Conservation (phyloP, 2,797 vertebrate genomes). For the Pipistrellus pipistrellus region DNA sequence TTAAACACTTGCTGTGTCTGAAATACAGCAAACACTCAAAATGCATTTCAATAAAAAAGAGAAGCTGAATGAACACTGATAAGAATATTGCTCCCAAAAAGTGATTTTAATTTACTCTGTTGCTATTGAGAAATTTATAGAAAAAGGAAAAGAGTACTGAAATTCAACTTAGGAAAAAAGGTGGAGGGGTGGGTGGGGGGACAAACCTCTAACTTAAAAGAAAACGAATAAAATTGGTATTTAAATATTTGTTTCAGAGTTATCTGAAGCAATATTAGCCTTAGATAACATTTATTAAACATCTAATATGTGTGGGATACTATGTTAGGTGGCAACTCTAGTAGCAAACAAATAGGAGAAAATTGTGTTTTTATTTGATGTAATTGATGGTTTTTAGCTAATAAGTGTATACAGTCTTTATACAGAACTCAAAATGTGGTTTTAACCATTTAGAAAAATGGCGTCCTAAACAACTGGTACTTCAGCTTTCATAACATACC, state of each 20-base stretch:
- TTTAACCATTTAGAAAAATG: slow-evolving; percentile 42
- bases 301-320: neutral
- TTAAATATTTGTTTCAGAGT: slow-evolving; percentile 21
- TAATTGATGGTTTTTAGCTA: neutral
- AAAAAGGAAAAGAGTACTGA: slow-evolving; percentile 41
- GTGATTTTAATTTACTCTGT: slow-evolving; percentile 31
- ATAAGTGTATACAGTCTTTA: neutral
- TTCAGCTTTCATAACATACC: neutral
- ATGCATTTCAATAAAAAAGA: neutral
- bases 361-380: slow-evolving; percentile 15
- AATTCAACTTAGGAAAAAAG: neutral
- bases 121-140: slow-evolving; percentile 23
- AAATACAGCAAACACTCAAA: slow-evolving; percentile 31
- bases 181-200: too few relatives aligned
- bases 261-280: neutral
- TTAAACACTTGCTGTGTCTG: neutral
- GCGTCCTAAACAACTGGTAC: neutral
- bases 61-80: slow-evolving; percentile 42
- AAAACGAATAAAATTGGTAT: neutral
- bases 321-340: neutral
- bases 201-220: neutral
- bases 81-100: neutral
- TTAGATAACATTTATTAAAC: slow-evolving; percentile 11
- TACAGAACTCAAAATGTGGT: neutral
- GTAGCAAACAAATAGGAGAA: neutral